phyloP scores from a whole-genome alignment of 2,113 vertebrate species.

The Alexandromys fortis region DNA sequence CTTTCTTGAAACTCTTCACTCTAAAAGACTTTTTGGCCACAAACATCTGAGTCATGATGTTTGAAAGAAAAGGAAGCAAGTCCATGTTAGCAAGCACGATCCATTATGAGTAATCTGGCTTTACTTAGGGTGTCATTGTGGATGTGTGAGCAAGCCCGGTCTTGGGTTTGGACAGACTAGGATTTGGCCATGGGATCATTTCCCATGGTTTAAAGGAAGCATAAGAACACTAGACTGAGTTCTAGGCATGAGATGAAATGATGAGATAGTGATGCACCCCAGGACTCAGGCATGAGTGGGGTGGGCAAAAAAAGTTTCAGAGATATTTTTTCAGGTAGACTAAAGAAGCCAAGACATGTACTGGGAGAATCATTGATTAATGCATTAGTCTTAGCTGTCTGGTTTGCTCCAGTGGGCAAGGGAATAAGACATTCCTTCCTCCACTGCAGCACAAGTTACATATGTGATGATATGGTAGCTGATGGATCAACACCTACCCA shows the following conservation, averaged over 20 bases:
- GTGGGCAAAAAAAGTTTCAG: not conserved
- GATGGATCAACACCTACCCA: not conserved
- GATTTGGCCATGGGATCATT: not conserved
- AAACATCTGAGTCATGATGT: not conserved
- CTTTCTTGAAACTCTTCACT: conserved; percentile 27
- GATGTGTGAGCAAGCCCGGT: not conserved
- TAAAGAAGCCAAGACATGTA: not conserved
- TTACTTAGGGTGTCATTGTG: not conserved
- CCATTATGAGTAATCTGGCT: not conserved
- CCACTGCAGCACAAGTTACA: not conserved
- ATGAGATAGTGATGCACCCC: not conserved
- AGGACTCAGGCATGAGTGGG: not conserved
- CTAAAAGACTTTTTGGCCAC: not conserved
- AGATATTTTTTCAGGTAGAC: conserved; percentile 8
- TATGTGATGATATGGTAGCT: not conserved
- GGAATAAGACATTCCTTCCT: conserved; percentile 33
- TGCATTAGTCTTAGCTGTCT: not conserved
- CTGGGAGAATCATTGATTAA: not conserved
- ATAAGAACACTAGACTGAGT: not conserved
- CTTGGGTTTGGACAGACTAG: not conserved
- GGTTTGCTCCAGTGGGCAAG: not conserved
- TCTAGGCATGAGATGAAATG: not conserved
- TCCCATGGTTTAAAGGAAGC: conserved; percentile 1
- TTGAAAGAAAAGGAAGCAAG: not conserved
- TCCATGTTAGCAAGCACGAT: not conserved